These are phyloP conservation scores for Barnardius zonarius DNA, from an alignment of 2,113 vertebrate genomes.

Conservation along the genomic window DNA sequence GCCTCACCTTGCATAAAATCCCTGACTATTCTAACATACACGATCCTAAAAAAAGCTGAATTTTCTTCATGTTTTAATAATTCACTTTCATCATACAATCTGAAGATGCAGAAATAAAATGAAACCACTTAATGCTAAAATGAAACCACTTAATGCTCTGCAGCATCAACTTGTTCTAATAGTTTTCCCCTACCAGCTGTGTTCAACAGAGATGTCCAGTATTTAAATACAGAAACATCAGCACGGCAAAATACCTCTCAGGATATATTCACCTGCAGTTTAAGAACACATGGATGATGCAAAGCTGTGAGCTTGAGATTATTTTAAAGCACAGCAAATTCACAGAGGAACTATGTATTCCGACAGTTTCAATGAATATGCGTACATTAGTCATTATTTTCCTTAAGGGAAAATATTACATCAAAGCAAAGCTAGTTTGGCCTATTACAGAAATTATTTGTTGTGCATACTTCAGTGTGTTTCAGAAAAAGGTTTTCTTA, in stretches of 20 bases:
- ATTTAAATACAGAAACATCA: neutral
- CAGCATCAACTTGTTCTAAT: neutral
- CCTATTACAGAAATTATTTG: neutral
- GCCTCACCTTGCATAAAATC: neutral
- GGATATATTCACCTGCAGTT: neutral
- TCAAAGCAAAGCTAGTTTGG: conserved; percentile 27
- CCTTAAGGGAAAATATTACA: conserved; percentile 21
- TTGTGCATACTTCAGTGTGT: neutral
- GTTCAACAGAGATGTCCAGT: neutral
- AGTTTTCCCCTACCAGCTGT: neutral
- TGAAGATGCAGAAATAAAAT: neutral
- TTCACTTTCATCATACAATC: neutral
- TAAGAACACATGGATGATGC: neutral
- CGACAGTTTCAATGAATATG: conserved; percentile 5
- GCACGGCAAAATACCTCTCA: neutral
- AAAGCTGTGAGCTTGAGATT: conserved; percentile 11
- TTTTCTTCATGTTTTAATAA: neutral
- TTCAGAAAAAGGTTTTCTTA: neutral
- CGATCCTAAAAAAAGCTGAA: neutral
- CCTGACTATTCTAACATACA: neutral
- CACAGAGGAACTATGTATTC: neutral
- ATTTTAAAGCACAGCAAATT: neutral
- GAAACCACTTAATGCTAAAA: neutral
- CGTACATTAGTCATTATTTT: neutral
- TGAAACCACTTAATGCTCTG: neutral